These are phyloP conservation scores for Siphlonurus alternatus DNA, from an alignment of 2,888 invertebrate species.

Conservation along the genomic window DNA sequence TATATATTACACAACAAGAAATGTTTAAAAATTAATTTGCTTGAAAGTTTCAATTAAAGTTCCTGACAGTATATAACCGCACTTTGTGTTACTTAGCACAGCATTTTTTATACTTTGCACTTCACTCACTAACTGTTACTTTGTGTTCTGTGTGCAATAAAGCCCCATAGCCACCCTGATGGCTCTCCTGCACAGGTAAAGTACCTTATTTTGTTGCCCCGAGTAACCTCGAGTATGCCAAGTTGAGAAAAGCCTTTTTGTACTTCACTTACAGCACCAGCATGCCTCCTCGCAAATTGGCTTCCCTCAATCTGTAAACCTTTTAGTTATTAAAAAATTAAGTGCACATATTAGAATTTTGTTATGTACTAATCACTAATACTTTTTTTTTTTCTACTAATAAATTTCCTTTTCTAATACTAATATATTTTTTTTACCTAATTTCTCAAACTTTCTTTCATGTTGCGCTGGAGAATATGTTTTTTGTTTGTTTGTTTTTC, in stretches of 20 bases:
- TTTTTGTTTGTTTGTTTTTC: too few species aligned
- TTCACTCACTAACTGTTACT: conserved; percentile 8
- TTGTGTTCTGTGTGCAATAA: conserved; percentile 1
- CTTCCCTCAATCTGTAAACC: neutral
- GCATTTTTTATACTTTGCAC: conserved; percentile 1
- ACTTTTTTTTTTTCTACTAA: too few species aligned
- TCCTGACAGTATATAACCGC: neutral
- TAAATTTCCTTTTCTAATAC: too few species aligned
- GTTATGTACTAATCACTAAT: too few species aligned
- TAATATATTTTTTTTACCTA: too few species aligned
- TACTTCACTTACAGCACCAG: neutral
- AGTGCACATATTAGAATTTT: too few species aligned
- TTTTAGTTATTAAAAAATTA: neutral
- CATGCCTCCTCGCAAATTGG: neutral
- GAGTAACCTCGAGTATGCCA: neutral
- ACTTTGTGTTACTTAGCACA: conserved; percentile 6
- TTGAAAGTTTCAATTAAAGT: neutral
- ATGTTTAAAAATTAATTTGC: too few species aligned
- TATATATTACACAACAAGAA: too few species aligned
- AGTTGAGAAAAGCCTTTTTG: neutral
- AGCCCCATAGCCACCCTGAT: conserved; percentile 93
- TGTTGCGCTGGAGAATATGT: too few species aligned
- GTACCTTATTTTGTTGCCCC: conserved; percentile 20
- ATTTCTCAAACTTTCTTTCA: too few species aligned
- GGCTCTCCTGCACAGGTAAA: conserved; percentile 89